Evolutionary conservation across 2,797 vertebrate genomes (phyloP).

Genomic region (Oophaga sylvatica): DNA sequence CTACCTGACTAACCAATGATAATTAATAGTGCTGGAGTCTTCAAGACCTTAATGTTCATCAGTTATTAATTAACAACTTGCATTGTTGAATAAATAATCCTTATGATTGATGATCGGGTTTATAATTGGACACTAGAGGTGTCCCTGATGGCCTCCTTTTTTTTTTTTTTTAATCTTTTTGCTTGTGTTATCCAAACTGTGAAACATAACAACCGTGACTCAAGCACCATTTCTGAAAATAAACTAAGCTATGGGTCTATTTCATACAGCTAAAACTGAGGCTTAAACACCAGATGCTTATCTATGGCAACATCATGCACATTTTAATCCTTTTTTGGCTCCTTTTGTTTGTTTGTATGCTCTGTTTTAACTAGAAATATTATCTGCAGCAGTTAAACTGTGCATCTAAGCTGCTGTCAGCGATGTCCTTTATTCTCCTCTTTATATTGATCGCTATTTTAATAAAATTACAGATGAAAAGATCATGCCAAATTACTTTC

Average conservation of each 20-base stretch:
- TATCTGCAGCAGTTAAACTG: constrained; percentile 44
- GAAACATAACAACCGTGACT: constrained; percentile 79
- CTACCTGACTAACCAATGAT: constrained; percentile 88
- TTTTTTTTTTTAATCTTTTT: constrained; percentile 74
- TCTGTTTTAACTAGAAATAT: constrained; percentile 43
- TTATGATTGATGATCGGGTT: constrained; percentile 99
- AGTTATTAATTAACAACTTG: constrained; percentile 99
- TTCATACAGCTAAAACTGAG: constrained; percentile 57
- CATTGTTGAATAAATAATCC: constrained; percentile 99
- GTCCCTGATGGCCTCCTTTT: constrained; percentile 78
- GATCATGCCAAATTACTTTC: constrained; percentile 72
- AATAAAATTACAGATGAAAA: constrained; percentile 73
- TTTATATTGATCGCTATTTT: constrained; percentile 65
- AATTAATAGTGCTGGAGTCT: constrained; percentile 97
- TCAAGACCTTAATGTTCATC: constrained; percentile 99
- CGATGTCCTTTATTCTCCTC: constrained; percentile 56
- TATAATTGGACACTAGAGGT: constrained; percentile 96
- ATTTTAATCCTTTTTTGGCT: constrained; percentile 62
- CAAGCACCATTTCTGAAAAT: constrained; percentile 70
- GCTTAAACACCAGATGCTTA: constrained; percentile 50
- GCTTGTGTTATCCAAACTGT: constrained; percentile 80
- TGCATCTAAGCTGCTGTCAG: constrained; percentile 55
- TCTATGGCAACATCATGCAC: constrained; percentile 37
- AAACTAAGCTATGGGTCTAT: constrained; percentile 65
- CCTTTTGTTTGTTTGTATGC: constrained; percentile 49